These are phyloP conservation scores for Scelioninae gen. 1 DNA, from an alignment of 2,888 invertebrate genomes.

Conservation along the genomic window DNA sequence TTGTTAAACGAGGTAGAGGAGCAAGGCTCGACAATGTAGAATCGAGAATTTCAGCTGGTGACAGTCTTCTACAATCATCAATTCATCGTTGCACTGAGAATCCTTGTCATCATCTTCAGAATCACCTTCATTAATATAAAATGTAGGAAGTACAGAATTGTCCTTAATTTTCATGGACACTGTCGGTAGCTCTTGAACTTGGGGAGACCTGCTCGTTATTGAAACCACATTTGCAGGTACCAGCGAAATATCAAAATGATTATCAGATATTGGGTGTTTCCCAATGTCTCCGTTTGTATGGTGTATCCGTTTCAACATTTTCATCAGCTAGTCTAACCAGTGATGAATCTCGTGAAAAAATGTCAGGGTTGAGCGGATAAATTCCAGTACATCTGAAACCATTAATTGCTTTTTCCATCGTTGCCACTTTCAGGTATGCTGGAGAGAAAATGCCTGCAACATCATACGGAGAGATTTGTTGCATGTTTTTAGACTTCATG, in stretches of 20 bases:
- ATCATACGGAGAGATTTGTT: slow-evolving; percentile 48
- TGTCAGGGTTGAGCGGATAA: slow-evolving; percentile 6
- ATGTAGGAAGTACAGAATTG: slow-evolving; percentile 7
- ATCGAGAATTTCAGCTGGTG: slow-evolving; percentile 9
- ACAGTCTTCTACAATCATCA: slow-evolving; percentile 8
- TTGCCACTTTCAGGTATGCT: slow-evolving; percentile 30
- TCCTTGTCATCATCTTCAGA: slow-evolving; percentile 4
- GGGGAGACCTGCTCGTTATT: slow-evolving; percentile 9
- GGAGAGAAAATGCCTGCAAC: slow-evolving; percentile 38
- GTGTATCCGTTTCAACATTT: slow-evolving; percentile 14
- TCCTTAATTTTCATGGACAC: slow-evolving; percentile 8
- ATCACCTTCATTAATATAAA: slow-evolving; percentile 11
- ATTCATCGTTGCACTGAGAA: slow-evolving; percentile 11
- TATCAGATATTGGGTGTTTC: neutral
- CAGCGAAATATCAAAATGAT: neutral
- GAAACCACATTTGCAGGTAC: slow-evolving; percentile 9
- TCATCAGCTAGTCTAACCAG: slow-evolving; percentile 9
- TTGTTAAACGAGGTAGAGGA: slow-evolving; percentile 7
- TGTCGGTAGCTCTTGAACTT: slow-evolving; percentile 9
- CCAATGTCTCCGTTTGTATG: too few relatives aligned
- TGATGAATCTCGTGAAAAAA: slow-evolving; percentile 9
- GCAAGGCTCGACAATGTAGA: slow-evolving; percentile 9
- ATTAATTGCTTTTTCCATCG: slow-evolving; percentile 27
- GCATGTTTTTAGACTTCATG: slow-evolving; percentile 36
- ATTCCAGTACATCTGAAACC: slow-evolving; percentile 39